Evolutionary conservation across 2,888 invertebrate genomes (phyloP), one percentile per base, ranked within the genome.

Genomic region (Drosophila subquinaria): DNA sequence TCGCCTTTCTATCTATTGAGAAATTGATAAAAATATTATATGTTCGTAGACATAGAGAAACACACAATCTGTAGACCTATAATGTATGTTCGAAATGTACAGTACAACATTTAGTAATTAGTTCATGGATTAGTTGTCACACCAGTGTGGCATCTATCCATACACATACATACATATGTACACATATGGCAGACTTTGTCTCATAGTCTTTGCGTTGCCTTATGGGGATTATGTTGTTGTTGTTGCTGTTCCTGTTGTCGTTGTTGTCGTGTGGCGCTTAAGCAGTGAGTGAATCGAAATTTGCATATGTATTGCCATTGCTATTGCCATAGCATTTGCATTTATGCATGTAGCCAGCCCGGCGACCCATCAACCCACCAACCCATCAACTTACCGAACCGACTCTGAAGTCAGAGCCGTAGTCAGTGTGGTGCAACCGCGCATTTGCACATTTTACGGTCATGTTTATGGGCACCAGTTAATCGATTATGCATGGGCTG

Each of bases 381-480:
- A 43, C 11, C 4, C 27, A 15, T 8, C 11, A 17, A 43, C 20
- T 36, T 36, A 23, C 8, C 45, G 2, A 52, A 23, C 42, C 27
- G 8, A 23, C 13, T 36, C 45, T 6, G n/a, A 35, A 59, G 59
- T 48, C 48, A 40, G 38, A 17, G 36, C 17, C 38, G 52, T 35
- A 56, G 69, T 59, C 52, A 23, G 57, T 56, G 64, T 27, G 75
- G 51, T 71, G 76, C 67, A 76, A 75, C 76, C 72, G 79, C 71
- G 77, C 77, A 82, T 83, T 86, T 83, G 86, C 86, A 82, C 83
- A 83, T 83, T 83, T 83, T 78, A 86, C 83, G 83, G 83, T 86
- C 83, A 77, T 83, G 86, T 83, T 83, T 86, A 83, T 83, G 83
- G 79, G 81, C 73, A 72, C 73, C 77, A 86, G 83, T 83, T 83